Conservation (phyloP, 2,888 invertebrate species). For the Chrysodeixis includens region DNA sequence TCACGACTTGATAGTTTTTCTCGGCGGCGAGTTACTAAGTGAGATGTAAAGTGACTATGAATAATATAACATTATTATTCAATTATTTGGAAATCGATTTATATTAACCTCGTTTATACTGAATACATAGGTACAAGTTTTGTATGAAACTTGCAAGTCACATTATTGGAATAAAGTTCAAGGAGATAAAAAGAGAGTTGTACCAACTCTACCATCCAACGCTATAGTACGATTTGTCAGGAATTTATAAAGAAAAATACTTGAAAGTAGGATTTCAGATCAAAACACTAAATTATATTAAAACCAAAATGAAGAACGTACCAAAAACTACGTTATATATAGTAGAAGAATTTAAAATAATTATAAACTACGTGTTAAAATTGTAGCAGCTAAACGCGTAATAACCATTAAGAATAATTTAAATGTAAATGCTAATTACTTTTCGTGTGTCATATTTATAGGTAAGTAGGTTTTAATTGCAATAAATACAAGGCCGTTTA, state of each 20-base stretch:
- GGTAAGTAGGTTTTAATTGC: background rate
- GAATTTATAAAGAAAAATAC: background rate
- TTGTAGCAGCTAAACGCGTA: background rate
- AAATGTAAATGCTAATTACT: constrained; percentile 4
- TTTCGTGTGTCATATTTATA: background rate
- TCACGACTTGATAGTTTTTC: background rate
- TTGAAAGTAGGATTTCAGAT: background rate
- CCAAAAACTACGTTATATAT: background rate
- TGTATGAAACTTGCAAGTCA: constrained; percentile 22
- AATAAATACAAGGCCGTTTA: background rate
- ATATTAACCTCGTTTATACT: background rate
- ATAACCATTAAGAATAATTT: background rate
- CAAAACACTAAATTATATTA: background rate
- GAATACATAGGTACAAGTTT: too few relatives aligned
- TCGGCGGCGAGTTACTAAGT: too few relatives aligned
- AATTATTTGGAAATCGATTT: constrained; percentile 17
- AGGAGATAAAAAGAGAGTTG: constrained; percentile 32
- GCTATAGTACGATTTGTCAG: background rate
- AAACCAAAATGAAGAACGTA: background rate
- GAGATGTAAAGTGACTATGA: too few relatives aligned
- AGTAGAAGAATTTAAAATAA: background rate
- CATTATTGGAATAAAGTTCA: constrained; percentile 36
- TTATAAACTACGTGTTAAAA: background rate
- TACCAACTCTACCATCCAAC: constrained; percentile 23
- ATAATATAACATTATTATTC: background rate